phyloP scores from a whole-genome alignment of 2,888 invertebrate species.

The Leptopilina drosophilae region DNA sequence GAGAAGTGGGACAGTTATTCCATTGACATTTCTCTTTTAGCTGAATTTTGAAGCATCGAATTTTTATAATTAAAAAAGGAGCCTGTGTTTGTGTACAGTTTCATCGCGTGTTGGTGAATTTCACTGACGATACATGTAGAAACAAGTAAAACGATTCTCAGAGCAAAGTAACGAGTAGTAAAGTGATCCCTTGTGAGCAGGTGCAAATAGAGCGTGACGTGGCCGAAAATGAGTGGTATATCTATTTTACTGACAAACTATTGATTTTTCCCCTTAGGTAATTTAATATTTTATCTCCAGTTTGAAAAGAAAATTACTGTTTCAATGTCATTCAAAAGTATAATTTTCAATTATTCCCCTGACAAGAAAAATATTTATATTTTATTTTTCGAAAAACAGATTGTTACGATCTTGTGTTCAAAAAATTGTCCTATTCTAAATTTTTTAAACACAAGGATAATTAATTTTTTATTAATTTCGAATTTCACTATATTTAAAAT shows the following conservation, averaged over 20 bases:
- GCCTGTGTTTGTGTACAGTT: neutral
- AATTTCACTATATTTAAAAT: no score
- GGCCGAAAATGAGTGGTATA: constrained; percentile 52
- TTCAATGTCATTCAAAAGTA: neutral
- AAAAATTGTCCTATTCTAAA: no score
- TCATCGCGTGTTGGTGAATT: constrained; percentile 23
- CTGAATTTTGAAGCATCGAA: constrained; percentile 23
- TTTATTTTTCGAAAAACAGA: no score
- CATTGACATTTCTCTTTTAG: no score
- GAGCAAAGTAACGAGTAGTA: constrained; percentile 54
- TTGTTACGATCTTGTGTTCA: no score
- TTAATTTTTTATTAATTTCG: no score
- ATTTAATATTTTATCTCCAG: neutral
- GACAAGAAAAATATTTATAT: no score
- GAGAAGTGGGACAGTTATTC: no score
- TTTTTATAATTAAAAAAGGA: constrained; percentile 5
- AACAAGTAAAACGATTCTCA: constrained; percentile 42
- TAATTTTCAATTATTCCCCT: neutral
- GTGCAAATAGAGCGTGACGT: constrained; percentile 54
- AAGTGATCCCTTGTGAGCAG: constrained; percentile 53
- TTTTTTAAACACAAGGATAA: no score
- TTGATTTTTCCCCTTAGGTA: constrained; percentile 2
- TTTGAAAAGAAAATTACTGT: neutral
- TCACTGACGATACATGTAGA: constrained; percentile 21
- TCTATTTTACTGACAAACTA: constrained; percentile 27